These are phyloP conservation scores for Sebastes miniatus DNA, from an alignment of 2,797 vertebrate species.

Conservation along the genomic window DNA sequence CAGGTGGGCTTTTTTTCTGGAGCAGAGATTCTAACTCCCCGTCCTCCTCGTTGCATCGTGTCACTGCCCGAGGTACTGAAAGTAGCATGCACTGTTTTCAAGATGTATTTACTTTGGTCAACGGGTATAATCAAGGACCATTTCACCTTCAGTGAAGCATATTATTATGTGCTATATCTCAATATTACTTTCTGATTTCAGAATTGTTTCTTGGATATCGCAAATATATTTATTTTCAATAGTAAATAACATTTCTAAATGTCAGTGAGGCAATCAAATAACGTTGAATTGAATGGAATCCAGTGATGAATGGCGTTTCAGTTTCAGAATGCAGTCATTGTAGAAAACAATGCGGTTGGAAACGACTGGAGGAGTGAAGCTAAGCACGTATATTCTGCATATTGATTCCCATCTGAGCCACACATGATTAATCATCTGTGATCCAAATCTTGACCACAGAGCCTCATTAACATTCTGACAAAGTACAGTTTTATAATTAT, in stretches of 20 bases:
- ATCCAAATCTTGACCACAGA: constrained; percentile 20
- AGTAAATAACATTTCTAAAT: constrained; percentile 31
- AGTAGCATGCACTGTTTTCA: constrained; percentile 22
- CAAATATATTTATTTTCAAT: constrained; percentile 33
- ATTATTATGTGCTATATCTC: constrained; percentile 40
- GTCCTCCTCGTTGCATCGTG: not conserved
- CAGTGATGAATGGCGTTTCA: constrained; percentile 25
- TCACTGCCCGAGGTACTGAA: constrained; percentile 15
- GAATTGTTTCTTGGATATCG: constrained; percentile 9
- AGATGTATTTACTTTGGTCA: constrained; percentile 45
- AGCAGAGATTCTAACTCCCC: constrained; percentile 24
- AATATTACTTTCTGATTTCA: constrained; percentile 33
- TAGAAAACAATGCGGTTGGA: not conserved
- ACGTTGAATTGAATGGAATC: constrained; percentile 23
- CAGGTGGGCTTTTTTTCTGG: constrained; percentile 53
- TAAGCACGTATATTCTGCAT: not conserved
- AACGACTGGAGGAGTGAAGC: constrained; percentile 6
- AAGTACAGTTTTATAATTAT: constrained; percentile 14
- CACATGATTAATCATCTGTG: not conserved
- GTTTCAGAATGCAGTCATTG: not conserved
- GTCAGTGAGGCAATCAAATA: constrained; percentile 38
- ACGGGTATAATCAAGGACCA: constrained; percentile 26
- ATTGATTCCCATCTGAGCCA: constrained; percentile 14
- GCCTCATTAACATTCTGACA: constrained; percentile 17
- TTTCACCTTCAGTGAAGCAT: constrained; percentile 48